Percentiles rank a stretch among this genome's conserved stretches.
Conservation (phyloP, 2,113 vertebrate genomes). For the Eptesicus fuscus region DNA sequence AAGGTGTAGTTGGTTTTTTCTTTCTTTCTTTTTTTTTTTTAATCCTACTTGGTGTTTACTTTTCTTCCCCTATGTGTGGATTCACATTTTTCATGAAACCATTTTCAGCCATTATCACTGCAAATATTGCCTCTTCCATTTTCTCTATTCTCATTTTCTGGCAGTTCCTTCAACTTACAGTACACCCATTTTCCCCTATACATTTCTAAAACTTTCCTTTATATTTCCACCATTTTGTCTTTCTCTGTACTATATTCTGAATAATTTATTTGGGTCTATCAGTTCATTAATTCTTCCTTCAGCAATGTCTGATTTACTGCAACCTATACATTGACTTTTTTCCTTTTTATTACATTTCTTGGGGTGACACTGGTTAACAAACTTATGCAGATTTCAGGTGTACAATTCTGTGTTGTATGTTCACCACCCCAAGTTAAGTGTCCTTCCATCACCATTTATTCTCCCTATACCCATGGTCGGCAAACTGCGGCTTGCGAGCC, state of each 20-base stretch:
- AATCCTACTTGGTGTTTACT: background rate
- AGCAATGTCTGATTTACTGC: background rate
- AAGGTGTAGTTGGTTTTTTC: background rate
- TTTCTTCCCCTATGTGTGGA: background rate
- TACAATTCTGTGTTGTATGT: background rate
- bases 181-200: background rate
- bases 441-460: background rate
- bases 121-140: background rate
- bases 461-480: too few relatives aligned
- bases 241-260: background rate
- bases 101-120: background rate
- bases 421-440: background rate
- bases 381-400: background rate
- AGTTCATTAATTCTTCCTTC: background rate
- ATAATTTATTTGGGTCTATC: background rate
- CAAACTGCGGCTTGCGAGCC: too few relatives aligned
- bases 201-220: background rate
- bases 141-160: background rate
- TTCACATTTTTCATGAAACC: background rate
- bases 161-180: background rate
- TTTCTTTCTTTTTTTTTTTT: background rate
- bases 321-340: background rate
- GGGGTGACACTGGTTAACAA: background rate
- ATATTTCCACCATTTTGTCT: background rate
- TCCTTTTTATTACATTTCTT: background rate